Base-by-base conservation (phyloP, 1,140 invertebrate species). In the Lordiphosa collinella region DNA sequence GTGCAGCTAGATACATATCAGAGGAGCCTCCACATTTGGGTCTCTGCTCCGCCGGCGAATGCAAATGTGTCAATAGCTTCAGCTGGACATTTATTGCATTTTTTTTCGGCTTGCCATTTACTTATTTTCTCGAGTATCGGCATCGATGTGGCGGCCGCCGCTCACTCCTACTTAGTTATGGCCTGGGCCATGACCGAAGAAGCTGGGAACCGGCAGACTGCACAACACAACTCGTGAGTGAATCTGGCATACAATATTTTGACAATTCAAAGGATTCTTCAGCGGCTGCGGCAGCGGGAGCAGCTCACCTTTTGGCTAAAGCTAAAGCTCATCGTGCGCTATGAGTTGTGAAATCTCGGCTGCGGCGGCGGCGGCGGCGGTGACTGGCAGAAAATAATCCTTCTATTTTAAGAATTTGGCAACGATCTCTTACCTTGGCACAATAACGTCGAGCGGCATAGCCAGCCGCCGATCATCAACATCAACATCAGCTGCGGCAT, bases 201-300 rank as follows among this genome's bases (percentile, higher is more conserved):
- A 12, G 22, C 36, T 63, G 59, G 54, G 35, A 59, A 59, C 35
- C 16, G 29, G 38, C 29, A 46, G 22, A 32, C 49, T 32, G 37
- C n/a, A 4, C 18, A 22, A 2, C 2, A 40, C 56, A 66, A 56
- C 60, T 82, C 72, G 76, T 82, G 74, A 79, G 69, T 68, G 64
- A 71, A 59, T 73, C 65, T 73, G 76, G 76, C 76, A 75, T 82
- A 76, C 76, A 82, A 82, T 82, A 82, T 82, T 82, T 82, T 82
- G 76, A 82, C 76, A 82, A 82, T 76, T 74, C 76, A 76, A 82
- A 82, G 76, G 76, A 82, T 82, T 82, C 78, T 82, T 82, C 55
- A 82, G 50, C 55, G 46, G 47, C 55, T 18, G 41, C 50, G 11
- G 36, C 54, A 12, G 35, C 54, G 32, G 54, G 34, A 16, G 31